Conservation (phyloP, 2,797 vertebrate genomes). For the Crossoptilon crossoptilon region DNA sequence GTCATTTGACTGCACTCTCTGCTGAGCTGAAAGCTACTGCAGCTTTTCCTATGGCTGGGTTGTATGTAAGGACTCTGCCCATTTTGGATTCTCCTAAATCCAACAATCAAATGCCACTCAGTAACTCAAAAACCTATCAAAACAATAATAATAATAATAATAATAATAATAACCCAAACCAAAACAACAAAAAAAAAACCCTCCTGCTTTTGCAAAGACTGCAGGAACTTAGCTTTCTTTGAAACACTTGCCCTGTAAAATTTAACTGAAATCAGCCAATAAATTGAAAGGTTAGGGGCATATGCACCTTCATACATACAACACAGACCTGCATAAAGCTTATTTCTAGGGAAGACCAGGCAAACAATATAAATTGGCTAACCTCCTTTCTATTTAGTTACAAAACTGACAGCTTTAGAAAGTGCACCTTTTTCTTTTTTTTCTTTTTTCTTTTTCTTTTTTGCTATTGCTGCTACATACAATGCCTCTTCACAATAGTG, state of each 20-base stretch:
- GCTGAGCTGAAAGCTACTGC: neutral
- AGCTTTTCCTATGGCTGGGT: neutral
- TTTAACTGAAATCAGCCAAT: neutral
- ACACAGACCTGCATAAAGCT: neutral
- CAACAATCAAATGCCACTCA: neutral
- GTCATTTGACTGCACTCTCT: neutral
- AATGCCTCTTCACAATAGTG: neutral
- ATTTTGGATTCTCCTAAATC: neutral
- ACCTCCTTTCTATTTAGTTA: neutral
- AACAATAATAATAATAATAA: too few species aligned
- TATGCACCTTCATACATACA: rapidly evolving
- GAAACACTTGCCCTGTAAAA: neutral
- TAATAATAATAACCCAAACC: too few species aligned
- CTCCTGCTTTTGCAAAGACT: neutral
- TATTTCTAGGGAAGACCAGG: neutral
- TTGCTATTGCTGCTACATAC: neutral
- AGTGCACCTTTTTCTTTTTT: neutral
- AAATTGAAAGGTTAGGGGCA: neutral
- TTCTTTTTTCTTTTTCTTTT: neutral
- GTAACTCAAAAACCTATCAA: neutral
- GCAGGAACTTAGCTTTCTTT: neutral
- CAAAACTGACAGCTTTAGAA: neutral
- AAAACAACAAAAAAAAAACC: neutral
- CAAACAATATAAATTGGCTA: neutral
- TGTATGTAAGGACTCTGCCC: neutral